Percentiles rank a stretch among this genome's conserved stretches.
Evolutionary conservation across 2,113 vertebrate genomes (phyloP).

Genomic region (Anthoscopus minutus): DNA sequence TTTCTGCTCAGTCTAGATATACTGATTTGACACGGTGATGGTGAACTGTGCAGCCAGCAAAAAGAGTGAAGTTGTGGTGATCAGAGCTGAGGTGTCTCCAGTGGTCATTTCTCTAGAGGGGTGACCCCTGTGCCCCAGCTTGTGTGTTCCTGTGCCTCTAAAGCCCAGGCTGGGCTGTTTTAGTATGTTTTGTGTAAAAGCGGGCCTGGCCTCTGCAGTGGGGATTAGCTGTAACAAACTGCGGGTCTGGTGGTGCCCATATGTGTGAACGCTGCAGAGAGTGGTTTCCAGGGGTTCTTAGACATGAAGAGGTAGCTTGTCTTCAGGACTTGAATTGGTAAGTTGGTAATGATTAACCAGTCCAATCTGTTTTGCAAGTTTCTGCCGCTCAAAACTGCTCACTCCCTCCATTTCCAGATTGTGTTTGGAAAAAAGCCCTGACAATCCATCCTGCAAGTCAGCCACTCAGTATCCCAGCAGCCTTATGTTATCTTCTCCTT

Average conservation of each 20-base stretch:
- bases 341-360: neutral
- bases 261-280: neutral
- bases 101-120: neutral
- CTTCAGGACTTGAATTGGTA: neutral
- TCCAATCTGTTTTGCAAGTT: neutral
- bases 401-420: rapidly evolving
- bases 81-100: neutral
- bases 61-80: neutral
- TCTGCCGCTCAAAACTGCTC: neutral
- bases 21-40: neutral
- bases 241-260: neutral
- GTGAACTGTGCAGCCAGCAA: neutral
- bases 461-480: neutral
- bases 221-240: neutral
- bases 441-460: rapidly evolving
- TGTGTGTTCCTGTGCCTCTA: neutral
- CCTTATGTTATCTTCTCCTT: neutral
- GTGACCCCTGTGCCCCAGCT: neutral
- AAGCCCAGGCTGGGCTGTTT: neutral
- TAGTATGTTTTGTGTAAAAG: neutral
- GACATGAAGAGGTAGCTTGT: neutral
- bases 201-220: neutral
- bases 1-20: neutral
- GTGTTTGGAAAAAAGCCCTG: neutral
- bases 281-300: neutral